These are phyloP conservation scores for Eumerus sabulonum DNA, from an alignment of 2,888 invertebrate species.

Conservation along the genomic window DNA sequence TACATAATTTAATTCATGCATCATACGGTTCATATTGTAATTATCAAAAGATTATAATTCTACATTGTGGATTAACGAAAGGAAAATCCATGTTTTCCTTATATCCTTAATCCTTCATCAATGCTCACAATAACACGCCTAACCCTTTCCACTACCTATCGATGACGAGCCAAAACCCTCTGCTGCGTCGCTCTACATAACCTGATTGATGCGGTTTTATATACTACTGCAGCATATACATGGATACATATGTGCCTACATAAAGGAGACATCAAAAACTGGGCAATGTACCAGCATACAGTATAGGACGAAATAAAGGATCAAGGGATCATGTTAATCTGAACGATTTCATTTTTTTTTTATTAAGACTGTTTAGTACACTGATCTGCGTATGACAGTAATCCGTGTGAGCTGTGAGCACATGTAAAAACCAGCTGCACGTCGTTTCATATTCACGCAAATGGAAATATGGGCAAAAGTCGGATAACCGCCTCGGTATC, in stretches of 20 bases:
- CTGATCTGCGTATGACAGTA: constrained; percentile 74
- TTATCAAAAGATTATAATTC: constrained; percentile 21
- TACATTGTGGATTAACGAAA: constrained; percentile 36
- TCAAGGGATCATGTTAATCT: constrained; percentile 78
- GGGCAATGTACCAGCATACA: constrained; percentile 23
- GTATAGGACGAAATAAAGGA: constrained; percentile 70
- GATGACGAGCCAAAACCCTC: background rate
- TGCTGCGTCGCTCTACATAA: background rate
- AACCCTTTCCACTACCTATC: constrained; percentile 52
- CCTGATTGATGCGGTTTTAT: background rate
- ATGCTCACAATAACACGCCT: constrained; percentile 48
- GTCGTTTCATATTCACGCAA: constrained; percentile 47
- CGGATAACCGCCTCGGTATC: constrained; percentile 51
- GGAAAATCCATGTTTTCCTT: constrained; percentile 17
- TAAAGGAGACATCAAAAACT: constrained; percentile 40
- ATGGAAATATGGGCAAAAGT: constrained; percentile 36
- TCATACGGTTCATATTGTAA: no score
- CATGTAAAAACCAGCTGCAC: constrained; percentile 68
- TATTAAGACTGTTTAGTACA: constrained; percentile 69
- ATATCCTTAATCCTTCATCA: constrained; percentile 34
- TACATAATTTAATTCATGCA: no score
- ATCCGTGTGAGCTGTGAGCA: constrained; percentile 71
- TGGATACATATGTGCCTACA: constrained; percentile 6
- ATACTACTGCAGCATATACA: background rate
- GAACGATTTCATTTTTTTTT: constrained; percentile 66